Conservation (phyloP, 2,113 vertebrate species). For the Aphyosemion australe region DNA sequence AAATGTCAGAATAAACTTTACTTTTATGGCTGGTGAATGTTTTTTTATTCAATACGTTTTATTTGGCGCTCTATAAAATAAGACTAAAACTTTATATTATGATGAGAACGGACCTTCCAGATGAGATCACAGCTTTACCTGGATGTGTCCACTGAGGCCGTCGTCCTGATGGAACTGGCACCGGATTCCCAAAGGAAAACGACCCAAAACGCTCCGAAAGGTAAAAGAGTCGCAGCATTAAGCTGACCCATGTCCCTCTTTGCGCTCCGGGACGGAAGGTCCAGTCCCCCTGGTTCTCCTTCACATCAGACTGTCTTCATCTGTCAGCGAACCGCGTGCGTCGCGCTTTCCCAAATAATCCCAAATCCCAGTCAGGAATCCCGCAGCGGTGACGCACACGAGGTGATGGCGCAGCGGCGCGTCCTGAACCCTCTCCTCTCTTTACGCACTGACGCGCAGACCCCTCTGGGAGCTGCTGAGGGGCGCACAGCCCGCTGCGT, state of each 20-base stretch:
- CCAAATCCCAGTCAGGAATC: conserved; percentile 38
- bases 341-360: conserved; percentile 9
- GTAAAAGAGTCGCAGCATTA: conserved; percentile 64
- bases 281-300: conserved; percentile 11
- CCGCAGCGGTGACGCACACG: conserved; percentile 53
- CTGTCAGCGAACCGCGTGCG: conserved; percentile 31
- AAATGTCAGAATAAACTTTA: no score
- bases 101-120: background rate
- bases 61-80: no score
- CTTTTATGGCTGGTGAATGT: no score
- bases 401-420: conserved; percentile 30
- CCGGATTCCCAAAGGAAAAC: conserved; percentile 66
- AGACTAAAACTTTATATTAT: no score
- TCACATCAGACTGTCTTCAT: conserved; percentile 45
- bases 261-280: conserved; percentile 44
- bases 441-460: conserved; percentile 70
- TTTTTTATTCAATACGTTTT: no score
- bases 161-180: conserved; percentile 70
- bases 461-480: conserved; percentile 58
- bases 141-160: conserved; percentile 65
- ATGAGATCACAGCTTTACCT: conserved; percentile 42
- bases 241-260: conserved; percentile 74
- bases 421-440: conserved; percentile 41
- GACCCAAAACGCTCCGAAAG: conserved; percentile 63
- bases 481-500: conserved; percentile 56